Percentiles rank a stretch among this genome's conserved stretches.
phyloP scores from a whole-genome alignment of 2,888 invertebrate species.

The Desoria tigrina region DNA sequence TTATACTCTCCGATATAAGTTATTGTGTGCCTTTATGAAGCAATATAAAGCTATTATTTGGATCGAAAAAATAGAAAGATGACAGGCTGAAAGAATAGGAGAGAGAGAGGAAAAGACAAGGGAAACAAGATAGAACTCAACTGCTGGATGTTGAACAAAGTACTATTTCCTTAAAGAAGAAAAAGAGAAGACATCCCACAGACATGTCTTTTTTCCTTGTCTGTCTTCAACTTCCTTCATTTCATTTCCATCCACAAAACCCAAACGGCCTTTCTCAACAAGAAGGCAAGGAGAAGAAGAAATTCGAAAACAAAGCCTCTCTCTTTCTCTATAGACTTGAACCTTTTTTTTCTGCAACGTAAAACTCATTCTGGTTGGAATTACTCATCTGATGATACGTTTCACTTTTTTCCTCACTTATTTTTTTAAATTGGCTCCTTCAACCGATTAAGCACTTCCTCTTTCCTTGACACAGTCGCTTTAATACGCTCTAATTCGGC shows the following conservation, averaged over 20 bases:
- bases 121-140: constrained; percentile 11
- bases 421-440: neutral
- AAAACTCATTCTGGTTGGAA: neutral
- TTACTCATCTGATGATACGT: constrained; percentile 3
- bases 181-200: constrained; percentile 15
- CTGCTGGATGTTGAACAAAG: constrained; percentile 13
- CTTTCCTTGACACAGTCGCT: neutral
- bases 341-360: neutral
- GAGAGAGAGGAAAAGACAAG: neutral
- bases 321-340: neutral
- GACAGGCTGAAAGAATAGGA: too few species aligned
- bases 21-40: too few species aligned
- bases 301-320: neutral
- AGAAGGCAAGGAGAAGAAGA: neutral
- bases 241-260: constrained; percentile 11
- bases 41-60: too few species aligned
- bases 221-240: constrained; percentile 14
- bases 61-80: too few species aligned
- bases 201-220: constrained; percentile 13
- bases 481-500: neutral
- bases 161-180: constrained; percentile 15
- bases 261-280: neutral
- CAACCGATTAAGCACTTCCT: constrained; percentile 6
- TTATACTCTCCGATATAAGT: too few species aligned
- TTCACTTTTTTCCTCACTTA: neutral